Conservation (phyloP, 2,113 vertebrate genomes). For the Pomatorhinus ruficollis region DNA sequence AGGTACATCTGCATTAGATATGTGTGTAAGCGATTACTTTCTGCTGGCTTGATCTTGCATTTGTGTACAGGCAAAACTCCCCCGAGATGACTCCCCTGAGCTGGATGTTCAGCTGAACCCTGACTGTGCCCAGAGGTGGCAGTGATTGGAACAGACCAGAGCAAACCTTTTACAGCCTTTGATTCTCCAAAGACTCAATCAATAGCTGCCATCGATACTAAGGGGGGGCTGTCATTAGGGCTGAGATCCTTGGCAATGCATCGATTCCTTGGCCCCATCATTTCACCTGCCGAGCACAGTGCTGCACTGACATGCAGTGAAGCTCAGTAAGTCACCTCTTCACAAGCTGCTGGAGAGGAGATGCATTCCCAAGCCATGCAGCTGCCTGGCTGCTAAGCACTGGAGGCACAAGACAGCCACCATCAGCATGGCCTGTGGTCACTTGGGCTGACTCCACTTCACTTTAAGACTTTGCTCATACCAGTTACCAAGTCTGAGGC, state of each 20-base stretch:
- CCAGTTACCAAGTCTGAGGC: background rate
- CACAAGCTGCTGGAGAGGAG: background rate
- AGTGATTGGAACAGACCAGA: background rate
- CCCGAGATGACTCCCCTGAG: rapidly evolving
- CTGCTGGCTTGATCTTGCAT: background rate
- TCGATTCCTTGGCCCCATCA: rapidly evolving
- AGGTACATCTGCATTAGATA: background rate
- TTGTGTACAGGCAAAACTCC: background rate
- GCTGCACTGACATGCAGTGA: background rate
- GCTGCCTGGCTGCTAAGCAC: background rate
- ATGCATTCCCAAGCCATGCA: background rate
- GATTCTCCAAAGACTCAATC: background rate
- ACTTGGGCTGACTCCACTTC: background rate
- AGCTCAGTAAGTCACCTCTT: background rate
- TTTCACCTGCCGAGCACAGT: background rate
- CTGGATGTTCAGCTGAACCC: rapidly evolving
- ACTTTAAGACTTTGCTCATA: background rate
- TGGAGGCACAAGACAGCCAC: background rate
- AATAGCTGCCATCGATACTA: background rate
- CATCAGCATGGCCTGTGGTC: background rate
- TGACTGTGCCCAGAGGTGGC: background rate
- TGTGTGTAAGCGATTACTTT: background rate
- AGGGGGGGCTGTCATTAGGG: background rate
- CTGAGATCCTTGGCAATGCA: background rate
- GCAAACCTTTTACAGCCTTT: background rate